These are phyloP conservation scores for Eilema caniola DNA, from an alignment of 2,888 invertebrate genomes.

Conservation along the genomic window DNA sequence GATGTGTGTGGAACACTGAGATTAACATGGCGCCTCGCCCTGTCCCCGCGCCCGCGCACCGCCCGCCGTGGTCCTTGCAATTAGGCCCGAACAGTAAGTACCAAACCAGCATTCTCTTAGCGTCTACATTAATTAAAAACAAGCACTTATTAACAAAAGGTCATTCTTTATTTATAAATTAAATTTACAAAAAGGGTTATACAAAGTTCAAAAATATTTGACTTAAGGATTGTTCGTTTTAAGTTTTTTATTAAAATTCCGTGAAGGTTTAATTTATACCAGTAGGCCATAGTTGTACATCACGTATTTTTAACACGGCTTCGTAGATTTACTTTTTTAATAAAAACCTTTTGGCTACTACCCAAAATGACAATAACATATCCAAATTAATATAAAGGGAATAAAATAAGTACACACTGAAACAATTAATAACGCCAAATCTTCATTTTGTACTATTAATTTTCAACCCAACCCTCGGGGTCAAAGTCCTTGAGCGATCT, in stretches of 20 bases:
- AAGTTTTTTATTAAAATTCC: conserved; percentile 2
- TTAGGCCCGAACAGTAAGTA: too few species aligned
- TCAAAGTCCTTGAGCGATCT: not conserved
- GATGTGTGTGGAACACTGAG: too few species aligned
- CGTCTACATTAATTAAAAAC: not conserved
- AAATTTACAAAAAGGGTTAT: not conserved
- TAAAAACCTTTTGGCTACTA: not conserved
- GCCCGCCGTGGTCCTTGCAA: too few species aligned
- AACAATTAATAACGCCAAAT: not conserved
- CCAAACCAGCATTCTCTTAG: not conserved
- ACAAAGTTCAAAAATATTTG: not conserved
- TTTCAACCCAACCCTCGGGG: not conserved
- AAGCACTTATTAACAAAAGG: not conserved
- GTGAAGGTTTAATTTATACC: not conserved
- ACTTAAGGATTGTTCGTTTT: not conserved
- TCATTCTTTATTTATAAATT: not conserved
- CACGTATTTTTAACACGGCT: not conserved
- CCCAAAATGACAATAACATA: not conserved
- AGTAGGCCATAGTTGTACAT: not conserved
- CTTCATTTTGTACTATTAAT: not conserved
- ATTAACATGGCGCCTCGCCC: too few species aligned
- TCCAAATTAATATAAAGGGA: not conserved
- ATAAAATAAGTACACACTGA: not conserved
- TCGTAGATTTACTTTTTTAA: not conserved
- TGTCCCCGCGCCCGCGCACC: too few species aligned